Base-by-base conservation (phyloP, 1,140 invertebrate species). In the Vanessa tameamea region DNA sequence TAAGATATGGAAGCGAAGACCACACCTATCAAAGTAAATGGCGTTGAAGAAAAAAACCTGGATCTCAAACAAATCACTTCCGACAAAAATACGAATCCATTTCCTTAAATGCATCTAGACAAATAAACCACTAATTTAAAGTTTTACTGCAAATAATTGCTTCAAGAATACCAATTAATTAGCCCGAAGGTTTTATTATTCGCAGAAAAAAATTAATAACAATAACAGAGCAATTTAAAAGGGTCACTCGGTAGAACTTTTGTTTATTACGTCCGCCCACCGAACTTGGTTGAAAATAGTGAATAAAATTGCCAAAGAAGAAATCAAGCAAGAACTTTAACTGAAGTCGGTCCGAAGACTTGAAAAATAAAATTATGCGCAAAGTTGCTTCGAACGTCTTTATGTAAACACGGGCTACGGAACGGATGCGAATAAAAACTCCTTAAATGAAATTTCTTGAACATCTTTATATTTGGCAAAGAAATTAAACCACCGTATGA, bases 311-410 rank as follows among this genome's bases (percentile, higher is more conserved):
- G 65, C 71, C 50, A 69, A 74, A 76, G 73, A 71, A 75, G 73
- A 80, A 80, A 80, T 80, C 76, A 76, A 71, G 47, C 76, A 53
- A 70, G 53, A 80, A 80, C 47, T 80, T 80, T 64, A 12, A 64
- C 48, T 69, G 67, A 65, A 80, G 71, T 66, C 53, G 64, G 64
- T 68, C 66, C 64, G 72, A 77, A 72, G 73, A 73, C 73, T 75
- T 69, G 76, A 77, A 80, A 81, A 83, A 83, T 79, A 79, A 78
- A 81, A 81, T 77, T 81, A 79, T 83, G 73, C 70, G 72, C 64
- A 76, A 79, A 81, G 76, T 83, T 82, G 74, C 71, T 66, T 69
- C 75, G 65, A 43, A 73, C 68, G 69, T 63, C 71, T 75, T 71
- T 75, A 69, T 75, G 73, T 75, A 71, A 75, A 75, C 72, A 74